Evolutionary conservation across 2,888 invertebrate species (phyloP), one percentile per base, ranked within the genome.

Genomic region (Craniophora ligustri): DNA sequence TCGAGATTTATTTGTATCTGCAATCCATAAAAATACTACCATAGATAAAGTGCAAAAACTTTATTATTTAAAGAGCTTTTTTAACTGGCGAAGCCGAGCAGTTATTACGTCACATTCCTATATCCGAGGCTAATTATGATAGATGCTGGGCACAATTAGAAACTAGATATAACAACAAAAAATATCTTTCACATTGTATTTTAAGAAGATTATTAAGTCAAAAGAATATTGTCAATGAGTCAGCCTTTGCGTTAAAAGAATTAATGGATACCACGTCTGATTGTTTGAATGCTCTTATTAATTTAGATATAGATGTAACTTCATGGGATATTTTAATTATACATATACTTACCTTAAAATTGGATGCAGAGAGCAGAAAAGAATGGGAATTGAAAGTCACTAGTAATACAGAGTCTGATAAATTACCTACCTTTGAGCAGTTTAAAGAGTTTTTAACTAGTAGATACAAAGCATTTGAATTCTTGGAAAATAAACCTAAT

Each of bases 221-320:
- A n/a, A n/a, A n/a, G n/a, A n/a, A n/a, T n/a, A n/a, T n/a, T n/a
- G n/a, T n/a, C n/a, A n/a, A n/a, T n/a, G 39, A 48, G 21, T 34
- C 48, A 11, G 31, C 32, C 1, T 13, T 5, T 5, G 11, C 11
- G 4, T 18, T 39, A 6, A 48, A 48, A 28, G 26, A 40, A 5
- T 19, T 48, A 6, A 11, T 48, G 18, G 40, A 48, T 28, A 40
- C 40, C 1, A 48, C 48, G n/a, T 11, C 18, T 7, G 48, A 48
- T 6, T 47, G 47, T 31, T 23, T 47, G 11, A n/a, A 21, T 16
- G 35, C 28, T 1, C 13, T 46, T 1, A 19, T 3, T 18, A 46
- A 46, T 21, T 19, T 46, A 19, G 46, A 19, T 5, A 11, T 45
- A 1, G 8, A 26, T 18, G 26, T 18, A 1, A 18, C 15, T 2